A percentile compares a stretch with the other conserved stretches of the same genome.
Conservation (phyloP, 1,140 invertebrate species). For the Hypothenemus hampei region DNA sequence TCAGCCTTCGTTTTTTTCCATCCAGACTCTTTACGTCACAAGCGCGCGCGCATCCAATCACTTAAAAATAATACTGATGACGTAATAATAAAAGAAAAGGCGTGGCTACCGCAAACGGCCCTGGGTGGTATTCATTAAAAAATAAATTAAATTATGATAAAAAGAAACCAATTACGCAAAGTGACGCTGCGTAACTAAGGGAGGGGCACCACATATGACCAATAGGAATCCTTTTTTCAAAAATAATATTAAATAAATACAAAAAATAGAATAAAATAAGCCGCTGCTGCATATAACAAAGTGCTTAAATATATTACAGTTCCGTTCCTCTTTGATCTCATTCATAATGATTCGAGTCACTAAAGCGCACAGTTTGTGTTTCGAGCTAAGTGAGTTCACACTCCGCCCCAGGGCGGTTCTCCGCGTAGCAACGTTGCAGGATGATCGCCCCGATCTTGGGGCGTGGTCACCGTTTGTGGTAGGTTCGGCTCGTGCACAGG, state of each 20-base stretch:
- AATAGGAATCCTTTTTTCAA: background rate
- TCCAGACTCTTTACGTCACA: no score
- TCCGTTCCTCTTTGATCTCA: slow-evolving; percentile 9
- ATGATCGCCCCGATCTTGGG: slow-evolving; percentile 23
- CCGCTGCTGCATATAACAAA: slow-evolving; percentile 43
- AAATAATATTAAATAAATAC: slow-evolving; percentile 5
- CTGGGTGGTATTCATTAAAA: background rate
- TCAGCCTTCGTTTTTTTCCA: no score
- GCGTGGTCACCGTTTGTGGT: background rate
- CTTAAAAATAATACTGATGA: no score
- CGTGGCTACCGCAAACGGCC: background rate
- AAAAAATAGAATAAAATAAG: slow-evolving; percentile 2
- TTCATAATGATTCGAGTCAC: slow-evolving; percentile 21
- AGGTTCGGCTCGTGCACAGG: slow-evolving; percentile 11
- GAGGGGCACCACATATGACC: no score
- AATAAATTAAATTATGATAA: background rate
- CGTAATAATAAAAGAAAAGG: no score
- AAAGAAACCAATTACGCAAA: no score
- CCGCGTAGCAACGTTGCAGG: slow-evolving; percentile 6
- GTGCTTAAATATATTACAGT: slow-evolving; percentile 39
- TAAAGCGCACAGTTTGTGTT: slow-evolving; percentile 3
- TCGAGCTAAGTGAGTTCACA: slow-evolving; percentile 1
- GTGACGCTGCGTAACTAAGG: no score
- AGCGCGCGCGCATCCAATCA: no score
- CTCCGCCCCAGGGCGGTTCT: slow-evolving; percentile 18